Base-by-base conservation (phyloP, 1,140 invertebrate species). In the Bursaphelenchus mucronatus region DNA sequence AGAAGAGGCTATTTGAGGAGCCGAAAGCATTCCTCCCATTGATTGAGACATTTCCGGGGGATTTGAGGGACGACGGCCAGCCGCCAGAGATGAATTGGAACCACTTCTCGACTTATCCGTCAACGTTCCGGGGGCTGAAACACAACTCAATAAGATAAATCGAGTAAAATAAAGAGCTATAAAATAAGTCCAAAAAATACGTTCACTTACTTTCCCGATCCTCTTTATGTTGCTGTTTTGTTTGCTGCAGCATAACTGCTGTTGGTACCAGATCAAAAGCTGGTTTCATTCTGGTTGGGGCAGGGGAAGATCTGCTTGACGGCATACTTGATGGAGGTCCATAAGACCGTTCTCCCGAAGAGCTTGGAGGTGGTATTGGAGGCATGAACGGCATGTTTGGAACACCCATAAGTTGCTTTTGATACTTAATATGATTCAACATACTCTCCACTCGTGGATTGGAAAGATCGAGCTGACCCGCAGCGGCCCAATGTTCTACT, bases 191-290 rank as follows among this genome's bases (percentile, higher is more conserved):
- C 30, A 30, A 30, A 30, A 30, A 30, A 43, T 30, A 54, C 52
- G 3, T 54, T 21, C 41, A 59, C 40, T 59, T 50, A 39, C 54
- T n/a, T 55, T 55, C 39, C n/a, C 15, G 39, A 55, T 55, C 54
- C 13, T 55, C n/a, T 55, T 39, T n/a, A 4, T n/a, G n/a, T n/a
- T 55, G n/a, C 57, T 59, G 40, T 9, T 59, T 59, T 50, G 57
- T 15, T 17, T 44, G 57, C 41, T 59, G 57, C 1, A 59, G 41
- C 57, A 59, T 59, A 39, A 59, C 57, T n/a, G 57, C 57, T 50
- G 57, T 59, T 50, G 57, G 57, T 11, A 59, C 57, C 19, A 59
- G 57, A 50, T 59, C 57, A 39, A 59, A 30, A 30, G 30, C 30
- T 30, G 30, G 30, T 30, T 30, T 30, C 30, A 30, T 30, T 30